Evolutionary conservation across 2,113 vertebrate species (phyloP).

Genomic region (Megaceryle maxima): DNA sequence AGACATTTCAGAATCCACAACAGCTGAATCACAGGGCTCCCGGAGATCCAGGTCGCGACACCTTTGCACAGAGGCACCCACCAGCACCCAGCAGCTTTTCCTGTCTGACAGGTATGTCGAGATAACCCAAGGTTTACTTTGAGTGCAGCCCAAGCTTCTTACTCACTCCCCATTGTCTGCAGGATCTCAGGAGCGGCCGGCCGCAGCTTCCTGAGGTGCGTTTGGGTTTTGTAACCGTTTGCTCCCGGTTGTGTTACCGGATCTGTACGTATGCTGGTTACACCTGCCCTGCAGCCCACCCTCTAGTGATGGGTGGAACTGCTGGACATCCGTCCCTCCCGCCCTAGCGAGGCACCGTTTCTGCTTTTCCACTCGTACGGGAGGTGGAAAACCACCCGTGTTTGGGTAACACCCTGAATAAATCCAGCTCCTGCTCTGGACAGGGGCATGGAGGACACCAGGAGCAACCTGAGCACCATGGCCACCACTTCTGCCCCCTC

Average conservation of each 20-base stretch:
- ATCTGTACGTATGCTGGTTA: background rate
- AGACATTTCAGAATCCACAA: background rate
- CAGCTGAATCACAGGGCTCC: background rate
- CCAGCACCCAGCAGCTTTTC: background rate
- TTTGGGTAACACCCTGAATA: background rate
- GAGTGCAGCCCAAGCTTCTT: background rate
- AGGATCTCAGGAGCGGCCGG: background rate
- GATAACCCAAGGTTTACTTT: background rate
- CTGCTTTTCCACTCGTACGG: background rate
- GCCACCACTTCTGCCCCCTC: background rate
- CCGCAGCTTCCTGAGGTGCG: background rate
- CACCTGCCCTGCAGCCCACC: background rate
- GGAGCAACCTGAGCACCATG: background rate
- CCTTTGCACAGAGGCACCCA: background rate
- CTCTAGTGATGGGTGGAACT: background rate
- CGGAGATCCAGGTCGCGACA: background rate
- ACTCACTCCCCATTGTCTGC: background rate
- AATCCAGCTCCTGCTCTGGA: background rate
- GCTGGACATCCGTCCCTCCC: background rate
- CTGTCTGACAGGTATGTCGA: background rate
- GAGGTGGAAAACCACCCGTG: background rate
- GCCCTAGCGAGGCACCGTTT: background rate
- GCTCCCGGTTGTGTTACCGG: background rate
- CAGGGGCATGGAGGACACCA: rapidly evolving
- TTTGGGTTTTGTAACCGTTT: background rate